A percentile compares a stretch with the other conserved stretches of the same genome.
These are phyloP conservation scores for Gila orcuttii DNA, from an alignment of 2,113 vertebrate genomes.

Conservation along the genomic window DNA sequence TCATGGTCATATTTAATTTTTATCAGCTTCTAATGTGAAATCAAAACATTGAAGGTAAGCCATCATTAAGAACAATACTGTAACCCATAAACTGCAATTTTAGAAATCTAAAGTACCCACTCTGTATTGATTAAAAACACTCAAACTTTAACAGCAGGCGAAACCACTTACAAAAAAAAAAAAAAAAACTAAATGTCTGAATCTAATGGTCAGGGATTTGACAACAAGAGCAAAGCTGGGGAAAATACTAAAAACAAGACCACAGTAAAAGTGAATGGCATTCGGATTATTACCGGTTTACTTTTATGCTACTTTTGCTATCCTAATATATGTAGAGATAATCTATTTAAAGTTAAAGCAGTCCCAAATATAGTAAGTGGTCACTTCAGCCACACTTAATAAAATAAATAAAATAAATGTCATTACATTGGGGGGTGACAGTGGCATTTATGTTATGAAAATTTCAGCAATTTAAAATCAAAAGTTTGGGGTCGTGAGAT, in stretches of 20 bases:
- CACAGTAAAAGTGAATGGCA: not conserved
- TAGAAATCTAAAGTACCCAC: not conserved
- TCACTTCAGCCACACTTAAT: not conserved
- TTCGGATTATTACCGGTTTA: not conserved
- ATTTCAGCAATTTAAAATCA: not conserved
- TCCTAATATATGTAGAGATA: not conserved
- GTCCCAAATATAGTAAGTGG: no score
- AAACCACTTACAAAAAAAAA: not conserved
- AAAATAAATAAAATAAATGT: no score
- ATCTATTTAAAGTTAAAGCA: not conserved
- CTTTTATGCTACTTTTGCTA: not conserved
- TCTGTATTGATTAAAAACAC: not conserved
- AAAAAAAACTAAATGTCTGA: not conserved
- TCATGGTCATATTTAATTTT: not conserved
- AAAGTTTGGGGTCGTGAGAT: not conserved
- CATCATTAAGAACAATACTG: not conserved
- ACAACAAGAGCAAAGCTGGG: not conserved
- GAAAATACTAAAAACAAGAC: not conserved
- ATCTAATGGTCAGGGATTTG: not conserved
- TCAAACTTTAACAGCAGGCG: not conserved
- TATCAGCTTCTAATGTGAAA: constrained; percentile 26
- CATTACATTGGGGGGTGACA: no score
- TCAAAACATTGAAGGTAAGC: constrained; percentile 5
- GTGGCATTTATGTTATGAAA: no score
- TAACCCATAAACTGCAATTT: not conserved